A percentile compares a stretch with the other conserved stretches of the same genome.
Evolutionary conservation across 1,140 invertebrate genomes (phyloP).

Genomic region (Lordiphosa mommai): DNA sequence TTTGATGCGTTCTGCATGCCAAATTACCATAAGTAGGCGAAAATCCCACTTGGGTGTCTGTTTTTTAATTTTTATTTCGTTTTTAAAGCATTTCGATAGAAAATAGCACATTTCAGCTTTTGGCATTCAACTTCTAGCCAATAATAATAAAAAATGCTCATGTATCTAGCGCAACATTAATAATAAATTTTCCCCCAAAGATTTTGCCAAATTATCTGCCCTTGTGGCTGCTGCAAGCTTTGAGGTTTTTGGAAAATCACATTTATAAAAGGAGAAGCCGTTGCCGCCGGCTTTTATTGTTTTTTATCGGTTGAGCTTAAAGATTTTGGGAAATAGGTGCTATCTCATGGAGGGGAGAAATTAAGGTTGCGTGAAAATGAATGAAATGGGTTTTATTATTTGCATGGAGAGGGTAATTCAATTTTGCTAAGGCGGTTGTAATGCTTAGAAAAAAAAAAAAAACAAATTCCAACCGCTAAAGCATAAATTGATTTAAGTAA

Average conservation of each 20-base stretch:
- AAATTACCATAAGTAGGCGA: conserved; percentile 61
- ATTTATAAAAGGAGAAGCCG: conserved; percentile 35
- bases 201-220: conserved; percentile 5
- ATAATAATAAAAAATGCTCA: conserved; percentile 27
- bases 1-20: conserved; percentile 44
- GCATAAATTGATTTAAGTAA: too few species aligned
- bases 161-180: conserved; percentile 37
- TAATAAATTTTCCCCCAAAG: conserved; percentile 39
- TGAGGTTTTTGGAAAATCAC: conserved; percentile 4
- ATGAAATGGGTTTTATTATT: too few species aligned
- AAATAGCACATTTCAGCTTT: conserved; percentile 11
- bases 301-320: conserved; percentile 42
- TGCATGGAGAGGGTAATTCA: too few species aligned
- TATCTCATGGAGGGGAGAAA: neutral
- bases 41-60: neutral
- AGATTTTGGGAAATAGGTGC: conserved; percentile 6
- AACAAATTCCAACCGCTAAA: too few species aligned
- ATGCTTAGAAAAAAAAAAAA: too few species aligned
- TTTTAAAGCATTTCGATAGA: conserved; percentile 46
- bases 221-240: neutral
- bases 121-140: conserved; percentile 14
- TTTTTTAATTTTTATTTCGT: conserved; percentile 44
- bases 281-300: conserved; percentile 42
- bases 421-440: too few species aligned
- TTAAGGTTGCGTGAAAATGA: too few species aligned